phyloP scores from a whole-genome alignment of 2,888 invertebrate species.

The Tenthredo mesomela region DNA sequence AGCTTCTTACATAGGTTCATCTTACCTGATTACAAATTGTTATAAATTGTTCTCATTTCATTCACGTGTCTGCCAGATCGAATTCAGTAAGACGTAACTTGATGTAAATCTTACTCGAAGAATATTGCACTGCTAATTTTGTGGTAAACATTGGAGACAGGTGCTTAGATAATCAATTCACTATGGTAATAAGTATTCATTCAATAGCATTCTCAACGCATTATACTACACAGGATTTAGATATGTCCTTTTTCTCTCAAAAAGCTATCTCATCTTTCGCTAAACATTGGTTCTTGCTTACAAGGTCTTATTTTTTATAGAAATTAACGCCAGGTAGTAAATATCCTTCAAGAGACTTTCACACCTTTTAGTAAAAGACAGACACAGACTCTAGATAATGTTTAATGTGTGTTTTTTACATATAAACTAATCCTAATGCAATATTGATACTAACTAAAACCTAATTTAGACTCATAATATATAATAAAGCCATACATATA shows the following conservation, averaged over 20 bases:
- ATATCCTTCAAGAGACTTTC: conserved; percentile 23
- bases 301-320: background rate
- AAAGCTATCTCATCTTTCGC: background rate
- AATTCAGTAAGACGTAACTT: background rate
- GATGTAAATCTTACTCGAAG: background rate
- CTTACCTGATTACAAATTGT: background rate
- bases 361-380: conserved; percentile 73
- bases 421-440: conserved; percentile 71
- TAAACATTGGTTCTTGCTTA: background rate
- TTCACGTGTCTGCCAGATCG: background rate
- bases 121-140: background rate
- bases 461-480: conserved; percentile 38
- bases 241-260: background rate
- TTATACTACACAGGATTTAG: background rate
- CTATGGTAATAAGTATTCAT: background rate
- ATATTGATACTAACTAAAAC: conserved; percentile 73
- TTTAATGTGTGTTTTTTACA: conserved; percentile 68
- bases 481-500: conserved; percentile 59
- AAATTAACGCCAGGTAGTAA: background rate
- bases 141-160: background rate
- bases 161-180: background rate
- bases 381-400: conserved; percentile 69
- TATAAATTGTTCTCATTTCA: background rate
- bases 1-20: conserved; percentile 3
- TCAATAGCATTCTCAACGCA: background rate